phyloP scores from a whole-genome alignment of 2,113 vertebrate genomes.

The Neolamprologus tretocephalus region DNA sequence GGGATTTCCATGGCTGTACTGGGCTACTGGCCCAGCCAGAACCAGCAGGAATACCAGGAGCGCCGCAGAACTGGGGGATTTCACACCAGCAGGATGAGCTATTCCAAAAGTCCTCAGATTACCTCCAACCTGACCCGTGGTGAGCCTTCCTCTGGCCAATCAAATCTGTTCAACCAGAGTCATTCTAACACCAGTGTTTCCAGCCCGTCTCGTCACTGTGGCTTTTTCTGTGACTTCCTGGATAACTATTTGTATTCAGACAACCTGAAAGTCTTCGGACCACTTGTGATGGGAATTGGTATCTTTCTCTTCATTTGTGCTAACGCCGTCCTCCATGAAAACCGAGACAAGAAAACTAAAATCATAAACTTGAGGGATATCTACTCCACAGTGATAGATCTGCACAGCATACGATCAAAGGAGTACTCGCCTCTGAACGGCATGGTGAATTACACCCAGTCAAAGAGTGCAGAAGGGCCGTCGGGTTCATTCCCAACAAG shows the following conservation, averaged over 20 bases:
- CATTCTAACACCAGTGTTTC: conserved; percentile 35
- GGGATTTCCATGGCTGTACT: conserved; percentile 90
- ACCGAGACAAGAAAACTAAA: conserved; percentile 96
- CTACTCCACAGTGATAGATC: conserved; percentile 96
- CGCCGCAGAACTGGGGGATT: conserved; percentile 35
- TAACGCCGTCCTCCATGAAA: conserved; percentile 95
- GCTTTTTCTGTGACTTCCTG: conserved; percentile 81
- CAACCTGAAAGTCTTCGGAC: conserved; percentile 93
- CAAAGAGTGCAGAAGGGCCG: conserved; percentile 73
- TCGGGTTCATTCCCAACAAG: conserved; percentile 66
- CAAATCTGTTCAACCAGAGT: conserved; percentile 27
- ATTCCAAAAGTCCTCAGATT: conserved; percentile 27
- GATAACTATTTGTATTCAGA: conserved; percentile 89
- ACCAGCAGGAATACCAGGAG: conserved; percentile 65
- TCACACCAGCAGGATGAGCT: conserved; percentile 36
- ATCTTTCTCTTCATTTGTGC: conserved; percentile 99
- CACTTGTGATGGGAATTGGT: conserved; percentile 96
- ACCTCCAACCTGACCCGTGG: conserved; percentile 35
- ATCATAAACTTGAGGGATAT: conserved; percentile 96
- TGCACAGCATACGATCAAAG: conserved; percentile 86
- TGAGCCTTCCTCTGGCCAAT: neutral
- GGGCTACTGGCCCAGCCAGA: conserved; percentile 92
- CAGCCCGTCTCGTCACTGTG: conserved; percentile 37
- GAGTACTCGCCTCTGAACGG: conserved; percentile 83
- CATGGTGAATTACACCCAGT: conserved; percentile 81